Conservation (phyloP, 64 coral and sea anemone genomes). For the Stichodactyla mertensii region DNA sequence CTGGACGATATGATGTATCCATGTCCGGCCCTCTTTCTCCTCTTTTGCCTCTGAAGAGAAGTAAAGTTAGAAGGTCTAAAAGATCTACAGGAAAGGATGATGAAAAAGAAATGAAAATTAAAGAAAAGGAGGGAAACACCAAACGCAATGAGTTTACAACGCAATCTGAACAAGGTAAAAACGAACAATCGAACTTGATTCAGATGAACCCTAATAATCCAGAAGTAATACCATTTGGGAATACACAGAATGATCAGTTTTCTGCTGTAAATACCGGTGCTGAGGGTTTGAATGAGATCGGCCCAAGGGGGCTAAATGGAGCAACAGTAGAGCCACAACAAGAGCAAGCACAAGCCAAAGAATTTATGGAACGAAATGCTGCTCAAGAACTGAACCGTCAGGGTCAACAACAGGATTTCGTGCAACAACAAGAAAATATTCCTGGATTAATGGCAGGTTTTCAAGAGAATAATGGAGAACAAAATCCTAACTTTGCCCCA, state of each 20-base stretch:
- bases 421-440: background rate
- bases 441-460: background rate
- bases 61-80: background rate
- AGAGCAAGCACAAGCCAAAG: background rate
- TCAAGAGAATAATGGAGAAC: background rate
- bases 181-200: background rate
- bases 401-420: background rate
- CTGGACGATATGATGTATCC: slow-evolving; percentile 13
- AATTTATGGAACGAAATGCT: background rate
- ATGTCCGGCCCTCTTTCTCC: background rate
- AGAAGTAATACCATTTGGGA: background rate
- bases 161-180: background rate
- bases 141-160: slow-evolving; percentile 5
- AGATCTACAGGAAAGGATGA: background rate
- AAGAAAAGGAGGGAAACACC: background rate
- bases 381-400: background rate
- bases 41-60: background rate
- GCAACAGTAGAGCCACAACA: background rate
- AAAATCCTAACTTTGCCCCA: background rate
- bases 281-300: slow-evolving; percentile 9
- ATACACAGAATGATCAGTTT: background rate
- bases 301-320: slow-evolving; percentile 4
- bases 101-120: slow-evolving; percentile 11
- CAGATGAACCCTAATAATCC: slow-evolving; percentile 17
- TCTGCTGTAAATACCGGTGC: background rate